Conservation (phyloP, 2,797 vertebrate species). For the Cetoscarus ocellatus region DNA sequence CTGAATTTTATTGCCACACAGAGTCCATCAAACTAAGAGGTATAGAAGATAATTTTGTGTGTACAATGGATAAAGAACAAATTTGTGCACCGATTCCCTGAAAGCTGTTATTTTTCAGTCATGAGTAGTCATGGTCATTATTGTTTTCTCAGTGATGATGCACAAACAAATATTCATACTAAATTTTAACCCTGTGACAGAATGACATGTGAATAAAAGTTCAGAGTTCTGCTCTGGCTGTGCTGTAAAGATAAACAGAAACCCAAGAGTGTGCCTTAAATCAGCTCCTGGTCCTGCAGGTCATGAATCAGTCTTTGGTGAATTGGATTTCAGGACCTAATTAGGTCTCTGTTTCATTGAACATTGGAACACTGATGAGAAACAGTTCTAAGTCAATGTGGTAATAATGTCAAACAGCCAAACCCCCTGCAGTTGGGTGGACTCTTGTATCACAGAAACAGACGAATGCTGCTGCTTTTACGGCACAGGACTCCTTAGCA, state of each 20-base stretch:
- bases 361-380: conserved; percentile 37
- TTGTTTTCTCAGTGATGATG: neutral
- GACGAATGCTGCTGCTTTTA: neutral
- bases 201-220: neutral
- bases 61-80: neutral
- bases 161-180: neutral
- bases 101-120: conserved; percentile 36
- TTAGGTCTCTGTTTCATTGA: conserved; percentile 49
- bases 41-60: neutral
- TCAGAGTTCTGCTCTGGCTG: neutral
- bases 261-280: conserved; percentile 25
- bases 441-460: neutral
- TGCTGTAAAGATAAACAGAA: conserved; percentile 25
- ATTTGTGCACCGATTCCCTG: conserved; percentile 26
- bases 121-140: neutral
- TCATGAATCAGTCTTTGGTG: conserved; percentile 39
- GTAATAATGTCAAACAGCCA: conserved; percentile 40
- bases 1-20: too few relatives aligned
- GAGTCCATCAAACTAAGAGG: too few relatives aligned
- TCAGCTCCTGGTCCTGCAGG: conserved; percentile 20
- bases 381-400: conserved; percentile 20
- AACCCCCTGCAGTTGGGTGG: neutral
- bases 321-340: conserved; percentile 59
- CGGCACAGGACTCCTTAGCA: neutral
- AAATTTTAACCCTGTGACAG: neutral